phyloP scores from a whole-genome alignment of 2,797 vertebrate species.

The Takifugu rubripes region DNA sequence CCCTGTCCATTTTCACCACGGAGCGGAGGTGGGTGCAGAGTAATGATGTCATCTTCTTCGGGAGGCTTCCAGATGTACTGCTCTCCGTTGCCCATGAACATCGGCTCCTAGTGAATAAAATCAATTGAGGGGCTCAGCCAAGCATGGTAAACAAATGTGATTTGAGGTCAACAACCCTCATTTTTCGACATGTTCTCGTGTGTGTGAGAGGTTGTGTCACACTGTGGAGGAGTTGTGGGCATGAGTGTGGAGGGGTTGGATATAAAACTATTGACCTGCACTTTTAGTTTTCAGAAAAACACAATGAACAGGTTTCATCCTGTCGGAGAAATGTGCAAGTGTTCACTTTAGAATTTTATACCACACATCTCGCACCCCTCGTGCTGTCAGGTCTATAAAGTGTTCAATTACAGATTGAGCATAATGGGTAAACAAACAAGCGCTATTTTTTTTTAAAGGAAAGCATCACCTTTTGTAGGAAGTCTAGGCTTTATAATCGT shows the following conservation, averaged over 20 bases:
- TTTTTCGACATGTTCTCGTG: neutral
- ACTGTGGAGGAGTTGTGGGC: neutral
- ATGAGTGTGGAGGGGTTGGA: neutral
- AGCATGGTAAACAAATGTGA: neutral
- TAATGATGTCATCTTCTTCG: conserved; percentile 76
- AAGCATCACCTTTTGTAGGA: no score
- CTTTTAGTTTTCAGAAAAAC: conserved; percentile 10
- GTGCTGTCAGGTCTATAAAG: no score
- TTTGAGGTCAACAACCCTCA: neutral
- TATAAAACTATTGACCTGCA: neutral
- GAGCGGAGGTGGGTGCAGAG: conserved; percentile 65
- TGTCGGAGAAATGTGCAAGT: neutral
- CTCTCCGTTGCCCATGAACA: conserved; percentile 82
- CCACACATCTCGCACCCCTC: no score
- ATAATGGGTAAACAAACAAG: no score
- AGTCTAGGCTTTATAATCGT: no score
- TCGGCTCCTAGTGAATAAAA: conserved; percentile 67
- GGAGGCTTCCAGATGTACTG: conserved; percentile 84
- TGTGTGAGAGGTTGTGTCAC: neutral
- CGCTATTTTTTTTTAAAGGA: no score
- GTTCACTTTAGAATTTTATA: neutral
- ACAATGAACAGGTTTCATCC: conserved; percentile 10
- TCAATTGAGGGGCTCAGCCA: conserved; percentile 6
- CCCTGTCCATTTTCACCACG: conserved; percentile 65
- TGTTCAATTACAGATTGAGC: no score